A percentile compares a stretch with the other conserved stretches of the same genome.
phyloP scores from a whole-genome alignment of 2,797 vertebrate species.

The Poliocrania exsul region DNA sequence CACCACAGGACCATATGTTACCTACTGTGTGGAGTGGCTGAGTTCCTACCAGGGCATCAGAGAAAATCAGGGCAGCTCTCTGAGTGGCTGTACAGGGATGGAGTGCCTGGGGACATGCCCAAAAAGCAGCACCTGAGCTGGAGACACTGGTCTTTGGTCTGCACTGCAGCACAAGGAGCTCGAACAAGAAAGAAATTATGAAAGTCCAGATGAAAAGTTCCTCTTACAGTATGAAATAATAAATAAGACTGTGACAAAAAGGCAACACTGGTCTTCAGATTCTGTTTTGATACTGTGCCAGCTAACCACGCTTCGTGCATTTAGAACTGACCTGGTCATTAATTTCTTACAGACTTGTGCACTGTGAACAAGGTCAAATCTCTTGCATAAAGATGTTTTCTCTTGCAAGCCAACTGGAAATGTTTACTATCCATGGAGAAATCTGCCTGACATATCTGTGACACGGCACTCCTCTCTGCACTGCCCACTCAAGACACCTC shows the following conservation, averaged over 20 bases:
- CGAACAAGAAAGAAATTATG: not conserved
- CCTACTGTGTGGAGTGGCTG: not conserved
- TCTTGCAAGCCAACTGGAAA: constrained; percentile 48
- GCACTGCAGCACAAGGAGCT: not conserved
- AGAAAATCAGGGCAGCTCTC: not conserved
- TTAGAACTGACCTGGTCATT: constrained; percentile 62
- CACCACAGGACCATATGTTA: not conserved
- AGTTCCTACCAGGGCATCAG: not conserved
- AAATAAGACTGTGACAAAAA: constrained; percentile 44
- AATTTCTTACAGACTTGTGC: constrained; percentile 54
- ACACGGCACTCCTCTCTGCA: not conserved
- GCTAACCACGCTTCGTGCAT: not conserved
- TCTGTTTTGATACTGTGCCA: constrained; percentile 24
- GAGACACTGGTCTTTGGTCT: not conserved
- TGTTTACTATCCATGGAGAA: not conserved
- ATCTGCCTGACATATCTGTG: constrained; percentile 16
- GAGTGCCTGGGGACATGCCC: not conserved
- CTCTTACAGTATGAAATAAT: constrained; percentile 11
- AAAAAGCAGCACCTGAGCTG: not conserved
- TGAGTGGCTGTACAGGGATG: not conserved
- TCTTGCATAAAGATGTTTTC: constrained; percentile 53
- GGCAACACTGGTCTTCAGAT: not conserved
- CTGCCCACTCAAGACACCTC: constrained; percentile 18
- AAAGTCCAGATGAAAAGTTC: constrained; percentile 18
- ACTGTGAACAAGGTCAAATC: constrained; percentile 39